A percentile compares a stretch with the other conserved stretches of the same genome.
Conservation (phyloP, 1,140 invertebrate species). For the Euura saliciscinereae region DNA sequence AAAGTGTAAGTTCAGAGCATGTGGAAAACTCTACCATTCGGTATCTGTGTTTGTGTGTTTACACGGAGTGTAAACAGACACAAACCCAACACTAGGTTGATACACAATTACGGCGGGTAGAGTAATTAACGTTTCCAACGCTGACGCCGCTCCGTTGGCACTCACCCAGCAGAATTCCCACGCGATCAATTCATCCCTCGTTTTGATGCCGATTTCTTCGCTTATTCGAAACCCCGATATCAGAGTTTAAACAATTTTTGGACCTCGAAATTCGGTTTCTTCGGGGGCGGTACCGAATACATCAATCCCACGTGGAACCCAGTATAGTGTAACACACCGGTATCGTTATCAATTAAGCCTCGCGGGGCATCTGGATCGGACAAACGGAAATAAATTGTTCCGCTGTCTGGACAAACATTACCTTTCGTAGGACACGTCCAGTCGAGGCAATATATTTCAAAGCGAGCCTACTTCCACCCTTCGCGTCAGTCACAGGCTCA, state of each 20-base stretch:
- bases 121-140: neutral
- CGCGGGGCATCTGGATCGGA: constrained; percentile 11
- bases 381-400: constrained; percentile 12
- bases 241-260: too few relatives aligned
- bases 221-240: too few relatives aligned
- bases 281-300: too few relatives aligned
- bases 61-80: too few relatives aligned
- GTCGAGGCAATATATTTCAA: constrained; percentile 44
- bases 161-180: neutral
- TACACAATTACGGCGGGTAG: neutral
- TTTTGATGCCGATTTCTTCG: too few relatives aligned
- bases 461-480: constrained; percentile 24
- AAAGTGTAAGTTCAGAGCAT: neutral
- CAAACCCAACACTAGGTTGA: neutral
- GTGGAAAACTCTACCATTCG: neutral
- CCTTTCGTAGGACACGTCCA: constrained; percentile 21
- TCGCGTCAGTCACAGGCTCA: constrained; percentile 42
- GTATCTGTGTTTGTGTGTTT: too few relatives aligned
- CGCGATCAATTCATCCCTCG: neutral
- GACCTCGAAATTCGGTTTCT: too few relatives aligned
- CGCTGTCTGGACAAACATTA: constrained; percentile 27
- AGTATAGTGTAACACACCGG: too few relatives aligned
- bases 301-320: too few relatives aligned
- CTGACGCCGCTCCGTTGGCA: neutral
- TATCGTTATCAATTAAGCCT: constrained; percentile 1